Conservation (phyloP, 1,140 invertebrate species). For the Parapsyche elsis region DNA sequence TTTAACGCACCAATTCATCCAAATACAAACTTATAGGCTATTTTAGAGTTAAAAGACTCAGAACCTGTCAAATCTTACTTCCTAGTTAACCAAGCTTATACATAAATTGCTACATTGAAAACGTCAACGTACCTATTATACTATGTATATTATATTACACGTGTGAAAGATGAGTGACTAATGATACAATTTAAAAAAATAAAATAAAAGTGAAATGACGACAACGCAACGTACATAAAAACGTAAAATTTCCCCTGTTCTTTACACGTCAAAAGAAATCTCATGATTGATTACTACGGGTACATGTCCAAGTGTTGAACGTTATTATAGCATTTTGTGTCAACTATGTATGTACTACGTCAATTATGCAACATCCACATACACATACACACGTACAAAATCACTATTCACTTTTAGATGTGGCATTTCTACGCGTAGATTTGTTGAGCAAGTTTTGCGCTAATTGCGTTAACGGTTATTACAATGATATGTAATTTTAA, state of each 20-base stretch:
- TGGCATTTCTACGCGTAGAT: too few species aligned
- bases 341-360: not conserved
- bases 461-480: constrained; percentile 40
- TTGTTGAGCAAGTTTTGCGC: not conserved
- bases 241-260: not conserved
- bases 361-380: not conserved
- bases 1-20: too few species aligned
- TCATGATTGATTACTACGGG: not conserved
- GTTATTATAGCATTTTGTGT: not conserved
- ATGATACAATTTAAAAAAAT: not conserved
- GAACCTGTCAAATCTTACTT: too few species aligned
- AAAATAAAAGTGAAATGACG: not conserved
- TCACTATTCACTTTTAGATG: too few species aligned
- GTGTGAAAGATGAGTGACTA: not conserved
- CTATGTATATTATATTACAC: too few species aligned
- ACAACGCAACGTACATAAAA: not conserved
- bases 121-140: too few species aligned
- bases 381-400: too few species aligned
- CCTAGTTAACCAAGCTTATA: too few species aligned
- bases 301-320: not conserved
- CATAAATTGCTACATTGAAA: too few species aligned
- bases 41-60: too few species aligned
- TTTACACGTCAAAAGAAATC: not conserved
- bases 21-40: too few species aligned
- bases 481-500: constrained; percentile 39